Base-by-base conservation (phyloP, 2,888 invertebrate species). In the Melipona bicolor region DNA sequence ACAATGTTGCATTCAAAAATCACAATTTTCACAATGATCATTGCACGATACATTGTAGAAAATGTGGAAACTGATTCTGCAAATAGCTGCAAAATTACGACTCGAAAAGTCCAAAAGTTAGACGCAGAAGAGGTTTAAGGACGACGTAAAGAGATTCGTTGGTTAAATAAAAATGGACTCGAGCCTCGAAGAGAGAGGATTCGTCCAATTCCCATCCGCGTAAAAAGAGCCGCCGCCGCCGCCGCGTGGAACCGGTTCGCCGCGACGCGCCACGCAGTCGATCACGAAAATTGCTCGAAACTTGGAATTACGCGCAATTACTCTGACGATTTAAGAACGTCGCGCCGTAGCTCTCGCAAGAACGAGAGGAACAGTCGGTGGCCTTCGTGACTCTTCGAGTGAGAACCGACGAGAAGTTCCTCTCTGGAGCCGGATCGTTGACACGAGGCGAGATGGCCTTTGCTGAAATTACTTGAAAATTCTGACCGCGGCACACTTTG, bases 381-480 rank as follows among this genome's bases (percentile, higher is more conserved):
- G 70, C 84, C 64, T 79, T 84, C 71, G 64, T 54, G 32, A 32
- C 3, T 32, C 32, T 32, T 0, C 32, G n/a, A 59, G 24, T 4
- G 59, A 24, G 24, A 24, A 59, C 11, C 4, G 54, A 21, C 6
- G 9, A 21, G 9, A 9, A 43, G 43, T 43, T 43, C 43, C 32
- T 32, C 32, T 32, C 32, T 32, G 36, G 43, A 59, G 54, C 56
- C 32, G 71, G 62, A 36, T 70, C 71, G 84, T 75, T 84, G 84
- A 84, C 84, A 84, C 73, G 32, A 32, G 32, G 32, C 80, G 15
- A 70, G 69, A 80, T 85, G 78, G 77, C 65, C 82, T 77, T 56
- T 77, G 54, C 75, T 68, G 77, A 81, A 81, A 84, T 89, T 85
- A 76, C 85, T 87, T 79, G 88, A 88, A 88, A 88, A 87, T 89